Conservation (phyloP, 2,113 vertebrate genomes). For the Chitala chitala region DNA sequence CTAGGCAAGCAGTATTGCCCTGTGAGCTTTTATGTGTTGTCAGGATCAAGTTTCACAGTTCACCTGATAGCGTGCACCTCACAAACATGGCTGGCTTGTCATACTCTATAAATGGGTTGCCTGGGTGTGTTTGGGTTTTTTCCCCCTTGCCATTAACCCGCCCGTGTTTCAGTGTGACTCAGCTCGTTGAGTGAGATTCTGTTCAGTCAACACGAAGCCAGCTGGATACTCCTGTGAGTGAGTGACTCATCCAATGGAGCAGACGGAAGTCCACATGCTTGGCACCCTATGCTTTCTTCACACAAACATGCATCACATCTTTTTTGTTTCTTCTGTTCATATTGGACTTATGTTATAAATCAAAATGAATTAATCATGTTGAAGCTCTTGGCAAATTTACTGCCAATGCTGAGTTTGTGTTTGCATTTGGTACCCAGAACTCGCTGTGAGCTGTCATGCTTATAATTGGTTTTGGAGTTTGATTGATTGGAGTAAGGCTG, state of each 20-base stretch:
- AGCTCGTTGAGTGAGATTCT: slow-evolving; percentile 28
- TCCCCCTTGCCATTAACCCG: slow-evolving; percentile 10
- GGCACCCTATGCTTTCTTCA: not conserved
- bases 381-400: not conserved
- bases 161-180: slow-evolving; percentile 16
- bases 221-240: not conserved
- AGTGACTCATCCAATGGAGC: too few relatives aligned
- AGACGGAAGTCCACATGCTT: not conserved
- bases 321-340: not conserved
- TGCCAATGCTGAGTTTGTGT: not conserved
- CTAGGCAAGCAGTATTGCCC: not conserved
- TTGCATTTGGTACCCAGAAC: too few relatives aligned
- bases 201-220: slow-evolving; percentile 4
- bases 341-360: not conserved
- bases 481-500: too few relatives aligned
- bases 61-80: not conserved
- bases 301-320: not conserved
- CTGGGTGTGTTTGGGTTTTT: slow-evolving; percentile 18
- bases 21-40: not conserved
- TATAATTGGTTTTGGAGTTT: too few relatives aligned
- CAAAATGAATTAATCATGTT: not conserved
- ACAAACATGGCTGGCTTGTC: not conserved
- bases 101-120: not conserved
- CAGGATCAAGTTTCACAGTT: not conserved
- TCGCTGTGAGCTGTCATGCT: too few relatives aligned